These are phyloP conservation scores for Polyommatus icarus DNA, from an alignment of 2,888 invertebrate species.

Conservation along the genomic window DNA sequence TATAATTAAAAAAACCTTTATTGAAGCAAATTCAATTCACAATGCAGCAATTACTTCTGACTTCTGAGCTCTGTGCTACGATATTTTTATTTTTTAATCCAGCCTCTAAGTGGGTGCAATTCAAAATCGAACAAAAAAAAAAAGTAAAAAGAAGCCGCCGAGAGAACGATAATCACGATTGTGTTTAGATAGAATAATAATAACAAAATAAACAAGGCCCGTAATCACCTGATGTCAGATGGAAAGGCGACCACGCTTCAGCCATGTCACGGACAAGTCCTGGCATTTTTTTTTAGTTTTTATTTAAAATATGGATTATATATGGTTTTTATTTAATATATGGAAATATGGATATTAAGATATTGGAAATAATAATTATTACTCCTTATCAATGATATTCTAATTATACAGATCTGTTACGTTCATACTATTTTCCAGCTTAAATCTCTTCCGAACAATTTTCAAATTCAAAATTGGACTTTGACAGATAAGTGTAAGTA, in stretches of 20 bases:
- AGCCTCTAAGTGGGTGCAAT: conserved; percentile 48
- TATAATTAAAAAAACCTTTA: not conserved
- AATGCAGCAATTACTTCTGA: not conserved
- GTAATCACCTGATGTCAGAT: conserved; percentile 73
- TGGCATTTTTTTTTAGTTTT: not conserved
- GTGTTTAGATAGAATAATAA: conserved; percentile 77
- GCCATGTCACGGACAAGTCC: conserved; percentile 9
- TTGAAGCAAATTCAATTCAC: not conserved
- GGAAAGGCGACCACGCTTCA: conserved; percentile 48
- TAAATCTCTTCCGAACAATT: too few species aligned
- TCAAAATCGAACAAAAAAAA: conserved; percentile 48
- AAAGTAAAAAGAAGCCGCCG: conserved; percentile 54
- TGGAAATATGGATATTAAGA: too few species aligned
- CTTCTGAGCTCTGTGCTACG: not conserved
- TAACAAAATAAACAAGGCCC: conserved; percentile 74
- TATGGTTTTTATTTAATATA: not conserved
- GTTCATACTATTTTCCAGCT: too few species aligned
- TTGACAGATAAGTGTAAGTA: too few species aligned
- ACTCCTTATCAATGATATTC: too few species aligned
- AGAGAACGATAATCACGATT: conserved; percentile 71
- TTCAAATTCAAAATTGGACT: too few species aligned
- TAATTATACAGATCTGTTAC: too few species aligned
- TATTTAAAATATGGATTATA: not conserved
- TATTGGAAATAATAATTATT: too few species aligned
- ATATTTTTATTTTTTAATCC: conserved; percentile 6